Conservation (phyloP, 2,113 vertebrate genomes). For the Strix aluco region DNA sequence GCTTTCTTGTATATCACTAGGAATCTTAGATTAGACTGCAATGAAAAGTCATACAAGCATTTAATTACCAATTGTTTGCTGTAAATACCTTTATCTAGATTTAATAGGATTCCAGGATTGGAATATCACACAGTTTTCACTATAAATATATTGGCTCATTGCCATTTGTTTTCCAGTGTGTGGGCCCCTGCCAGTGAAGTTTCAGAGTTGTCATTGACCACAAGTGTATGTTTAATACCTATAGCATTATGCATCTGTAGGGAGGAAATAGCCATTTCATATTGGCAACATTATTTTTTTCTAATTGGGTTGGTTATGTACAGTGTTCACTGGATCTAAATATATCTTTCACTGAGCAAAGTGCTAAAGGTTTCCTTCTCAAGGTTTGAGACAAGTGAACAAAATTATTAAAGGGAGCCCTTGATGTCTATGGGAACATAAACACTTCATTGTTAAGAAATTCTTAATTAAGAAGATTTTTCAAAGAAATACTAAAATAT, state of each 20-base stretch:
- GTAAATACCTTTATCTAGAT: not conserved
- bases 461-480: not conserved
- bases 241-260: not conserved
- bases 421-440: not conserved
- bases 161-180: not conserved
- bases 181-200: not conserved
- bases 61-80: not conserved
- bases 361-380: not conserved
- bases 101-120: not conserved
- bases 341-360: not conserved
- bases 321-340: not conserved
- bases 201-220: not conserved
- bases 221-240: not conserved
- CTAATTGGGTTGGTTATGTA: not conserved
- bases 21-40: not conserved
- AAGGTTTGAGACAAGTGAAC: not conserved
- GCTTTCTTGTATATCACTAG: not conserved
- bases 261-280: not conserved
- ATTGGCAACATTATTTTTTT: not conserved
- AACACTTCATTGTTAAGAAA: not conserved
- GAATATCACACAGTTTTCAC: not conserved
- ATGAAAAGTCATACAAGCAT: not conserved
- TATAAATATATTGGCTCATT: not conserved
- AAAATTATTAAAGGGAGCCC: not conserved
- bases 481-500: not conserved